Base-by-base conservation (phyloP, 1,140 invertebrate species). In the Zaprionus tsacasi region DNA sequence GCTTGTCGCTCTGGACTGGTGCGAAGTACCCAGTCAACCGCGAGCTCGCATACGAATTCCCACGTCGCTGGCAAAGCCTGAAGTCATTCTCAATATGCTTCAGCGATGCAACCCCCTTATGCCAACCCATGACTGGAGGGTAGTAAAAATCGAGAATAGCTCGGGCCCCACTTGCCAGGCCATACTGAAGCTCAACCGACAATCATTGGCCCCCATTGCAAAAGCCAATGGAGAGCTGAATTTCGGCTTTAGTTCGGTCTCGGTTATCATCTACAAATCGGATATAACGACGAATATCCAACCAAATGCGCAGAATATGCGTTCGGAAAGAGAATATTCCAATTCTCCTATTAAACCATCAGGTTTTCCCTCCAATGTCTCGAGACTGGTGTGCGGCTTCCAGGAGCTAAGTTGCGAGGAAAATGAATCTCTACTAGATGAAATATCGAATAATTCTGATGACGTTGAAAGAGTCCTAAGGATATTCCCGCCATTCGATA, bases 1-100 rank as follows among this genome's bases (percentile, higher is more conserved):
- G 12, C 38, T 66, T 8, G 12, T 56, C 8, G 52, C 36, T 7
- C n/a, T 66, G 12, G 27, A 45, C 12, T 66, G 64, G 64, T 17
- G 25, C 7, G 54, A 66, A 0, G 15, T 66, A 11, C 64, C 64
- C 8, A 36, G 30, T 8, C 15, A 35, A 4, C 55, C 55, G 3
- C n/a, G 55, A 4, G 57, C 57, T 11, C 45, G 45, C 3, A 50
- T 50, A 6, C n/a, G 45, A 8, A 50, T 50, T 50, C 45, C 45
- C 45, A 50, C 45, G 10, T 50, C 45, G 17, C 11, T 50, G 45
- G 17, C 45, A 0, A 50, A 50, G 45, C 45, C 45, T 10, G 17
- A 50, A 25, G 8, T 50, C 4, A 55, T 55, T 33, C n/a, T 55
- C 21, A 25, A 55, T n/a, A 55, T 55, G 52, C 27, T 55, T 12